These are phyloP conservation scores for Lycodopsis pacificus DNA, from an alignment of 2,797 vertebrate genomes.

Conservation along the genomic window DNA sequence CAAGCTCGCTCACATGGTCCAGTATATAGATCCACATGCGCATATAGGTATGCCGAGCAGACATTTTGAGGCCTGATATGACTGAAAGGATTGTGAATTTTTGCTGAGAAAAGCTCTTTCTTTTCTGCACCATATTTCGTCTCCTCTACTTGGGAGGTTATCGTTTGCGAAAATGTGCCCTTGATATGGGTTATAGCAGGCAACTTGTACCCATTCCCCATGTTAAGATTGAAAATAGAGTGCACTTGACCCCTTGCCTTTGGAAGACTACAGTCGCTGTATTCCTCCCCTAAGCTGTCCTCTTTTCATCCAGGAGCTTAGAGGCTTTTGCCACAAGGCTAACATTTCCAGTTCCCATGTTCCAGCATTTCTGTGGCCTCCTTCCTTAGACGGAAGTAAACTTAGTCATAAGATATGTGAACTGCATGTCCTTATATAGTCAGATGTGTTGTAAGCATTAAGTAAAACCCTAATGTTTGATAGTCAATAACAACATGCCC, in stretches of 20 bases:
- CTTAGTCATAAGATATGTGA: slow-evolving; percentile 39
- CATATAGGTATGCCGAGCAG: slow-evolving; percentile 56
- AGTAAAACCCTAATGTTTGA: slow-evolving; percentile 47
- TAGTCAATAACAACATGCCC: slow-evolving; percentile 43
- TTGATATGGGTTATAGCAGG: slow-evolving; percentile 76
- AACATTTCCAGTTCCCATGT: slow-evolving; percentile 54
- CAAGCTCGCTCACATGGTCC: slow-evolving; percentile 4
- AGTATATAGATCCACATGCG: slow-evolving; percentile 43
- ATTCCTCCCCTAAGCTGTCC: slow-evolving; percentile 66
- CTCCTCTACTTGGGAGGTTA: slow-evolving; percentile 76
- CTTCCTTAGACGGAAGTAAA: slow-evolving; percentile 38
- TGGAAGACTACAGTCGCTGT: slow-evolving; percentile 71
- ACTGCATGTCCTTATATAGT: slow-evolving; percentile 36
- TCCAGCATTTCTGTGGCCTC: slow-evolving; percentile 28
- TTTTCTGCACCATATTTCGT: slow-evolving; percentile 55
- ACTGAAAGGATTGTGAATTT: slow-evolving; percentile 73
- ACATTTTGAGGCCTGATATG: slow-evolving; percentile 74
- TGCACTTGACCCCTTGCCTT: slow-evolving; percentile 79
- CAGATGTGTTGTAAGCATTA: slow-evolving; percentile 22
- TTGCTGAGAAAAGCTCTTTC: slow-evolving; percentile 71
- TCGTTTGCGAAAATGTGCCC: slow-evolving; percentile 69
- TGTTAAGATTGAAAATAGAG: slow-evolving; percentile 82
- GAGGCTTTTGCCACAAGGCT: slow-evolving; percentile 68
- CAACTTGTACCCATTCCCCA: slow-evolving; percentile 69
- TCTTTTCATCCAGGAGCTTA: slow-evolving; percentile 69